Conservation (phyloP, 2,888 invertebrate species). For the Artemia sinica region DNA sequence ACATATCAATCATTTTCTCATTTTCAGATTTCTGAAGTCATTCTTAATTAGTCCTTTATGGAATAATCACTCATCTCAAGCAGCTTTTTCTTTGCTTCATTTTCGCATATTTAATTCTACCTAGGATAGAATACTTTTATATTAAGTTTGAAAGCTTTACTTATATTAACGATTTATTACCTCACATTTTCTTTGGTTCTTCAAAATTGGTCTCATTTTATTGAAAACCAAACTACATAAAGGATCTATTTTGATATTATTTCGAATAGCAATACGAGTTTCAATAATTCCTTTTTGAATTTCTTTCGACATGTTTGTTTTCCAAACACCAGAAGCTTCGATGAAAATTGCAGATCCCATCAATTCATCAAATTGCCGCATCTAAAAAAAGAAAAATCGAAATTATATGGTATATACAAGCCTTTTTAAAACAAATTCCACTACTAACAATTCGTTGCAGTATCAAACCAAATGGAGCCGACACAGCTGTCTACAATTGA, state of each 20-base stretch:
- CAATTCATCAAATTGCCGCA: not conserved
- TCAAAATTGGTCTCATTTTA: not conserved
- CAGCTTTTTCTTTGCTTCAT: too few species aligned
- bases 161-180: not conserved
- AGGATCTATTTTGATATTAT: not conserved
- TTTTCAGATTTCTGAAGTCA: too few species aligned
- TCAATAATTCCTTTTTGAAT: not conserved
- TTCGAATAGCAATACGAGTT: not conserved
- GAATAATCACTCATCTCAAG: too few species aligned
- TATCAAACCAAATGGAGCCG: too few species aligned
- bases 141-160: too few species aligned
- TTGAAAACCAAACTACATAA: not conserved
- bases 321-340: not conserved
- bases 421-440: too few species aligned
- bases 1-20: too few species aligned
- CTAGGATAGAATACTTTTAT: too few species aligned
- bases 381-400: not conserved
- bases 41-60: too few species aligned
- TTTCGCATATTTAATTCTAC: too few species aligned
- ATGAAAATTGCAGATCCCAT: not conserved
- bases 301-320: constrained; percentile 1
- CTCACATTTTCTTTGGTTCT: constrained; percentile 1
- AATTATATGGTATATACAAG: not conserved
- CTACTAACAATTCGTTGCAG: too few species aligned
- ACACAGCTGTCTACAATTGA: too few species aligned